Percentiles rank a stretch among this genome's conserved stretches.
phyloP scores from a whole-genome alignment of 2,113 vertebrate species.

The Notarius quadriscutis region DNA sequence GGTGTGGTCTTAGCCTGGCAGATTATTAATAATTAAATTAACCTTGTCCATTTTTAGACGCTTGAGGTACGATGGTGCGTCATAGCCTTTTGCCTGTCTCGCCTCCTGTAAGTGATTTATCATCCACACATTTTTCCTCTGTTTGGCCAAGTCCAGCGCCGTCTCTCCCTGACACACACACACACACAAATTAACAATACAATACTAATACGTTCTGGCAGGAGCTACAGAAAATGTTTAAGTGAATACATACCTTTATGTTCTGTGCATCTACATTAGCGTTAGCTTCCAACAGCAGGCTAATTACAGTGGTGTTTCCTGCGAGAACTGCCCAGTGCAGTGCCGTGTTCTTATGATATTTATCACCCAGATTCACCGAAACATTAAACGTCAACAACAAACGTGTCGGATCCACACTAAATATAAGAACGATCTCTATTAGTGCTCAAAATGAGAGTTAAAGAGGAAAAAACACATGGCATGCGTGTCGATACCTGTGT shows the following conservation, averaged over 20 bases:
- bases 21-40: constrained; percentile 17
- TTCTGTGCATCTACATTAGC: constrained; percentile 96
- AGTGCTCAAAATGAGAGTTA: background rate
- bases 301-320: constrained; percentile 99
- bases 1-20: background rate
- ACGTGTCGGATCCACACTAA: constrained; percentile 95
- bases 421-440: background rate
- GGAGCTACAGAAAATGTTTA: background rate
- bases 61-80: constrained; percentile 95
- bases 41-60: constrained; percentile 98
- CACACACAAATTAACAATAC: background rate
- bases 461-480: background rate
- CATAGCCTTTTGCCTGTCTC: constrained; percentile 95
- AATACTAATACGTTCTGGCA: background rate
- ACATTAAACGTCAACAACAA: constrained; percentile 98
- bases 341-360: constrained; percentile 98
- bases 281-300: constrained; percentile 93
- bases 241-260: constrained; percentile 82
- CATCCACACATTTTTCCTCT: constrained; percentile 99
- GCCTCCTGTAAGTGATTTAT: constrained; percentile 98
- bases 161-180: constrained; percentile 86
- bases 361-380: constrained; percentile 97
- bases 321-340: constrained; percentile 98
- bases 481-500: constrained; percentile 75
- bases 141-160: constrained; percentile 95